phyloP scores from a whole-genome alignment of 2,113 vertebrate genomes.

The Hydrolagus affinis region DNA sequence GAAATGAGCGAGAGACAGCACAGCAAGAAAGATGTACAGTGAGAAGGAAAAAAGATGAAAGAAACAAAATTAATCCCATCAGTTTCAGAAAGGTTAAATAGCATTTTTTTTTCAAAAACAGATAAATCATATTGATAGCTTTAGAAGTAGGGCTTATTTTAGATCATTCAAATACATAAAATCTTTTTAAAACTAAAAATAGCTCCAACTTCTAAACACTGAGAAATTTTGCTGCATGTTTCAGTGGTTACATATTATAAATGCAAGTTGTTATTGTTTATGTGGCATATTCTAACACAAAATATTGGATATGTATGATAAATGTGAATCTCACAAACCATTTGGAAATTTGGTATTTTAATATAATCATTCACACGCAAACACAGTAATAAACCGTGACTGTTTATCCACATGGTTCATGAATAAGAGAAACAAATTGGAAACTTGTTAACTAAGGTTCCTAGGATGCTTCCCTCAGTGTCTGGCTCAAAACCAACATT shows the following conservation, averaged over 20 bases:
- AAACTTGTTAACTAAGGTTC: not conserved
- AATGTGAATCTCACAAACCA: not conserved
- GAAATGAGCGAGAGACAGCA: slow-evolving; percentile 39
- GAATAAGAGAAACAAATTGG: not conserved
- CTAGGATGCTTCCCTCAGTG: no score
- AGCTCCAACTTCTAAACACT: not conserved
- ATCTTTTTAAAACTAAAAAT: not conserved
- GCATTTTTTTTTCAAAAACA: not conserved
- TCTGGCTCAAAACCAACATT: not conserved
- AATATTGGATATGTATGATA: not conserved
- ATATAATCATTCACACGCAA: no score
- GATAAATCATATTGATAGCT: not conserved
- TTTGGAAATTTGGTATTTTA: no score
- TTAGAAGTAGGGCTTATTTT: not conserved
- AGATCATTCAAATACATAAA: not conserved
- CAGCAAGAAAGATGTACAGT: slow-evolving; percentile 51
- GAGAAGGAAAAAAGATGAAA: slow-evolving; percentile 45
- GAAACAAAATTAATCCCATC: slow-evolving; percentile 59
- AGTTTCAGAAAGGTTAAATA: not conserved
- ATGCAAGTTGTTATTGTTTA: no score
- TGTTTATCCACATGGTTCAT: no score
- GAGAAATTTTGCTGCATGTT: not conserved
- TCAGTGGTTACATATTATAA: no score
- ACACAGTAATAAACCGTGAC: no score
- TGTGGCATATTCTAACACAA: not conserved